Base-by-base conservation (phyloP, 2,797 vertebrate species). In the Parambassis ranga region DNA sequence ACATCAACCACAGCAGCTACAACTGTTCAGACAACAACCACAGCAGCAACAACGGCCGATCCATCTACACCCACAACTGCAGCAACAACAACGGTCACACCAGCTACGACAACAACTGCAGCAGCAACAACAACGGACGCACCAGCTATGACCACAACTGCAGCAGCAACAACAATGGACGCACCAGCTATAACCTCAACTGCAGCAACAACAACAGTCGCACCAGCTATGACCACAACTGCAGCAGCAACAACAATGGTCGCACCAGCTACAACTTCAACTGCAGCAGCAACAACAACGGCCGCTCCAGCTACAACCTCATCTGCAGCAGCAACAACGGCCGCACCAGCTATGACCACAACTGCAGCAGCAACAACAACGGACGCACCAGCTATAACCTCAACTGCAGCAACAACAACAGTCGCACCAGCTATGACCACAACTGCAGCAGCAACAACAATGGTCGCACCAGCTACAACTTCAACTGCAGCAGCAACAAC, bases 361-460 rank as follows among this genome's bases (percentile, higher is more conserved):
- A 1, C 15, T 6, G 3, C 35, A 6, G 4, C 49, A 3, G 7
- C 32, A 3, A 41, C 18, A 11, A 2, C 38, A 2, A 0, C 13
- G 0, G 5, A 26, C 0, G 4, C 16, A 2, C 3, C 36, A n/a
- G n/a, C n/a, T 1, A 14, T 33, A 7, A 23, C 24, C 0, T 18
- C 10, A 0, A 7, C 43, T 1, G 1, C 10, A 5, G 0, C 15
- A 0, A 3, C 30, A 0, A 3, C n/a, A n/a, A n/a, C n/a, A n/a
- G n/a, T n/a, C n/a, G n/a, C n/a, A n/a, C n/a, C n/a, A n/a, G n/a
- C n/a, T n/a, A n/a, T n/a, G n/a, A n/a, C n/a, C n/a, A n/a, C n/a
- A n/a, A n/a, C n/a, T n/a, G n/a, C n/a, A n/a, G n/a, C 32, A 4
- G 3, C 19, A 6, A 2, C 30, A 0, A 18, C 20, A 6, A 2